These are phyloP conservation scores for Micromussa lordhowensis DNA, from an alignment of 92 coral and sea anemone genomes.

Conservation along the genomic window DNA sequence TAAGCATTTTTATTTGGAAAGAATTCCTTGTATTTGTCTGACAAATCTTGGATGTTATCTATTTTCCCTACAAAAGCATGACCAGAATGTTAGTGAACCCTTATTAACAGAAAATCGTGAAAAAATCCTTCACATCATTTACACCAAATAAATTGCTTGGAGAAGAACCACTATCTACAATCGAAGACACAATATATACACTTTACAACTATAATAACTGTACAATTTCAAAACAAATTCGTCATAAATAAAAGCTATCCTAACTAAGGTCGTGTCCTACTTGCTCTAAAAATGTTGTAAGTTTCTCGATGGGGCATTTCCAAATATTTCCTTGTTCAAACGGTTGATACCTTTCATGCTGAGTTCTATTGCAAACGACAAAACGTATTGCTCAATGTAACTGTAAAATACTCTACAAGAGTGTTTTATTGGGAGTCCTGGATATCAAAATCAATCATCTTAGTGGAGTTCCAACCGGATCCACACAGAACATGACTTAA, in stretches of 20 bases:
- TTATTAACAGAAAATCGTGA: neutral
- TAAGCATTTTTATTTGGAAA: neutral
- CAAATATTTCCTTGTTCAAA: no score
- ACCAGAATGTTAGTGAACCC: neutral
- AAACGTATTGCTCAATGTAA: no score
- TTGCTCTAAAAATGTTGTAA: no score
- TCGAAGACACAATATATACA: neutral
- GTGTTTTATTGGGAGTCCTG: no score
- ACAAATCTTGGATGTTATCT: neutral
- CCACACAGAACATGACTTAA: neutral
- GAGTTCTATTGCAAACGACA: neutral
- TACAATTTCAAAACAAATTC: constrained; percentile 12
- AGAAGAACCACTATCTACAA: neutral
- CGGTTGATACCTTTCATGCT: no score
- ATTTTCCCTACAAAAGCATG: constrained; percentile 5
- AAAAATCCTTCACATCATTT: neutral
- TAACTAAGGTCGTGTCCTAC: neutral
- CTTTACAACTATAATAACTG: constrained; percentile 9
- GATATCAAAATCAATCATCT: no score
- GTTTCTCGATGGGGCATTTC: no score
- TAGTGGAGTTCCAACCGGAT: no score
- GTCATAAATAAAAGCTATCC: neutral
- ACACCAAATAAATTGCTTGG: neutral
- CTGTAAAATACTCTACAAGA: no score
- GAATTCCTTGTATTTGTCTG: neutral